Conservation (phyloP, 1,140 invertebrate species). For the Laodelphax striatellus region DNA sequence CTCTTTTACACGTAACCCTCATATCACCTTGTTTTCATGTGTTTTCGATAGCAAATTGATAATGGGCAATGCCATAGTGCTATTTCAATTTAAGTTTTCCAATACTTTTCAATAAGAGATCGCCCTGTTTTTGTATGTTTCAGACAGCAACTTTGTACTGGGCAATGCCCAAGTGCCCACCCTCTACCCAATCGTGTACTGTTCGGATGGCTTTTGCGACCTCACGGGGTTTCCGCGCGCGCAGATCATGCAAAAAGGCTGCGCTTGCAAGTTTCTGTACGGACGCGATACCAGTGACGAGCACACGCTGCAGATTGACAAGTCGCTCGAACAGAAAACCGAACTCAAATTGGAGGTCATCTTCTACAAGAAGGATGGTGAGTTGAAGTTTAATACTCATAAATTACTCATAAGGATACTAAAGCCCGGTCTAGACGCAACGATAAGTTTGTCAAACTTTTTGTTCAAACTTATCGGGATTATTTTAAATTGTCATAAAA, state of each 20-base stretch:
- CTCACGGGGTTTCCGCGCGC: conserved; percentile 86
- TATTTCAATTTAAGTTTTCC: too few relatives aligned
- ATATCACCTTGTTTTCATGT: too few relatives aligned
- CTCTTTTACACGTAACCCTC: too few relatives aligned
- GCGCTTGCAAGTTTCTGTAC: conserved; percentile 91
- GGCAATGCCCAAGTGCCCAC: conserved; percentile 88
- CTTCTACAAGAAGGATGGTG: conserved; percentile 91
- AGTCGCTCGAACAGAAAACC: conserved; percentile 74
- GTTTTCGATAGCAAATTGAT: too few relatives aligned
- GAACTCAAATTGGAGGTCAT: conserved; percentile 89
- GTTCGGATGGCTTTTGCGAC: conserved; percentile 95
- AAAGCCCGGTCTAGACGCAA: too few relatives aligned
- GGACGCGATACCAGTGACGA: conserved; percentile 82
- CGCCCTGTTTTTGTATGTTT: conserved; percentile 27
- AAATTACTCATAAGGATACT: too few relatives aligned
- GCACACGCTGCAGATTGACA: conserved; percentile 78
- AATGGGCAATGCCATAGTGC: too few relatives aligned
- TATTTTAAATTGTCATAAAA: too few relatives aligned
- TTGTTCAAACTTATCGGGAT: too few relatives aligned
- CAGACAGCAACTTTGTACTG: conserved; percentile 97
- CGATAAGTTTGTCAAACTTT: too few relatives aligned
- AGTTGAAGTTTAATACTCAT: conserved; percentile 33
- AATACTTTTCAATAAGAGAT: too few relatives aligned
- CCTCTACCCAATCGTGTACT: conserved; percentile 90
- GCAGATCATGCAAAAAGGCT: conserved; percentile 94